Evolutionary conservation across 2,888 invertebrate species (phyloP), one percentile per base, ranked within the genome.

Genomic region (Imbricaverruca yamaguchii): DNA sequence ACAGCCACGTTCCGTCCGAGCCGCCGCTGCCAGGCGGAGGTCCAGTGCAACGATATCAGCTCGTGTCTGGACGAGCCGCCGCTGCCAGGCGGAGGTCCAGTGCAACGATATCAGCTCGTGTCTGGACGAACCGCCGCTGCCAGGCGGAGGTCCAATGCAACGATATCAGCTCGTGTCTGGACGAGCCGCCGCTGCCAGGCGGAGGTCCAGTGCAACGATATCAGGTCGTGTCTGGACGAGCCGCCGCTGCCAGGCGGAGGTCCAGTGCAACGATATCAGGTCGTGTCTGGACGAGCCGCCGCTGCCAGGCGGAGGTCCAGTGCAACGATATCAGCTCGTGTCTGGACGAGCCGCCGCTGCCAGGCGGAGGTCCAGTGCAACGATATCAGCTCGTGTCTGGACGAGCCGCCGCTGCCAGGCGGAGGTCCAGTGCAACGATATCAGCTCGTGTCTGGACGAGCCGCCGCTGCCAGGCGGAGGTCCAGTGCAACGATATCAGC

Each of bases 11-110:
- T 39, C 39, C 39, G 39, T 39, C 39, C 39, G 39, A 39, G 39
- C 39, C 39, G 39, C 39, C 39, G 39, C 65, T 83, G 83, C 61
- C 80, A 83, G 79, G 63, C 23, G 61, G 82, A 83, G 81, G 83
- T 81, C 69, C 83, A 84, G 57, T 84, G 84, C 78, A 82, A 80
- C 59, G 80, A 81, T 63, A 80, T 83, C 53, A 80, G 80, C 80
- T 82, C 84, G 67, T 86, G 86, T 81, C 84, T 86, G 79, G 83
- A 83, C 80, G 84, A 83, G 57, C n/a, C n/a, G n/a, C n/a, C 82
- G 83, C 59, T 86, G 86, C 81, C 84, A 85, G 81, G 63, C 23
- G 61, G 82, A 83, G 81, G 83, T 81, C 69, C 83, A 84, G 57
- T 84, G 84, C 78, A 82, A 80, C 59, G 80, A 81, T 63, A 80